Evolutionary conservation across 2,797 vertebrate genomes (phyloP).

Genomic region (Chromis chromis): DNA sequence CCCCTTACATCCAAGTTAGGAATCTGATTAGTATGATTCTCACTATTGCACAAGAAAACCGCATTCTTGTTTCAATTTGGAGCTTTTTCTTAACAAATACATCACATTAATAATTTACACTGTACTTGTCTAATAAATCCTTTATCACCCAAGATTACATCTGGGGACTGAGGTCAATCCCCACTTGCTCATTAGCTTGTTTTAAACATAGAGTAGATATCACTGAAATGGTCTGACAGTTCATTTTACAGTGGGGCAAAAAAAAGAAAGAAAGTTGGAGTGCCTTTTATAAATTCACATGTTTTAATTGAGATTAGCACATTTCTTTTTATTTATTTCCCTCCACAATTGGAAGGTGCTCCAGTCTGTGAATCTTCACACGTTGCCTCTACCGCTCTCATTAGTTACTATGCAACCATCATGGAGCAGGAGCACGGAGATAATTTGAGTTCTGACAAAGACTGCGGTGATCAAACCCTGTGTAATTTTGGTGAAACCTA

Average conservation of each 20-base stretch:
- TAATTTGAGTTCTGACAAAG: constrained; percentile 15
- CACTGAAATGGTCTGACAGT: constrained; percentile 24
- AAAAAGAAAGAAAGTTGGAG: neutral
- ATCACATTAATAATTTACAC: constrained; percentile 14
- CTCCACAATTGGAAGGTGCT: constrained; percentile 3
- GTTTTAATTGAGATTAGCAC: constrained; percentile 36
- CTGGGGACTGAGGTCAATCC: constrained; percentile 6
- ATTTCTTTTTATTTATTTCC: constrained; percentile 26
- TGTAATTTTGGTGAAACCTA: constrained; percentile 7
- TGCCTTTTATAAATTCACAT: constrained; percentile 9
- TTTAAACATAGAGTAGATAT: constrained; percentile 15
- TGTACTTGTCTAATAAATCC: constrained; percentile 15
- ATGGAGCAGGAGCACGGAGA: constrained; percentile 12
- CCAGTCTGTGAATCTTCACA: constrained; percentile 45
- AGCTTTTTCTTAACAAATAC: neutral
- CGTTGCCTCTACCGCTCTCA: constrained; percentile 11
- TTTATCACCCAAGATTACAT: constrained; percentile 15
- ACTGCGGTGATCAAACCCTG: constrained; percentile 9
- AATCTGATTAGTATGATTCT: neutral
- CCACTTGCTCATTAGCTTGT: constrained; percentile 33
- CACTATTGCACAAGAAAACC: neutral
- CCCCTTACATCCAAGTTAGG: neutral
- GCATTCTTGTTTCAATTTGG: neutral
- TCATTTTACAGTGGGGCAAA: constrained; percentile 16
- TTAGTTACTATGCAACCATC: constrained; percentile 42